A percentile compares a stretch with the other conserved stretches of the same genome.
Evolutionary conservation across 2,888 invertebrate species (phyloP).

Genomic region (Dynastes grantii): DNA sequence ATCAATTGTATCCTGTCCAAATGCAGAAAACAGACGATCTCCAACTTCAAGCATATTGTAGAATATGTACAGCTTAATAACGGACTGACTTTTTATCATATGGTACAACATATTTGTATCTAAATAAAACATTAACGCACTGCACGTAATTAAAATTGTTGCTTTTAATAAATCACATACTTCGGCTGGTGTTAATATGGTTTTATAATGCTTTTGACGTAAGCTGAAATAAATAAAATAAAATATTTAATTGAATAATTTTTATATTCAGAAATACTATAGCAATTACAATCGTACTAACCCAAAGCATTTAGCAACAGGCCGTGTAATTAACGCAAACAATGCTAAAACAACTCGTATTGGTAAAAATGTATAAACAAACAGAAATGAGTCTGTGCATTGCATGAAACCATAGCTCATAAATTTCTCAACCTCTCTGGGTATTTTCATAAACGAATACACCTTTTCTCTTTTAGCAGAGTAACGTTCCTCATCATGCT

Average conservation of each 20-base stretch:
- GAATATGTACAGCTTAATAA: slow-evolving; percentile 99
- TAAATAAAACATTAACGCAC: slow-evolving; percentile 89
- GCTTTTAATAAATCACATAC: slow-evolving; percentile 97
- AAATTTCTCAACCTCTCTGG: slow-evolving; percentile 92
- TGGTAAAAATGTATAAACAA: slow-evolving; percentile 97
- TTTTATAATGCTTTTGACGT: slow-evolving; percentile 70
- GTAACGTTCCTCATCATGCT: slow-evolving; percentile 96
- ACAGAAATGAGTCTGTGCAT: slow-evolving; percentile 97
- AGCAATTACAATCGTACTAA: slow-evolving; percentile 64
- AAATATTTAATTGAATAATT: not conserved
- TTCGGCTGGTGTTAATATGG: slow-evolving; percentile 88
- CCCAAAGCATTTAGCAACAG: slow-evolving; percentile 84
- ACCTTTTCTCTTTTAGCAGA: slow-evolving; percentile 95
- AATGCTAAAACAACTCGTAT: slow-evolving; percentile 91
- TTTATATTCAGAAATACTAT: too few species aligned
- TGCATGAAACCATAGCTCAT: slow-evolving; percentile 95
- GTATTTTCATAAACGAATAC: slow-evolving; percentile 97
- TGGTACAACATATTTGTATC: slow-evolving; percentile 99
- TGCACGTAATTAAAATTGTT: slow-evolving; percentile 87
- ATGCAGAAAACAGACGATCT: slow-evolving; percentile 95
- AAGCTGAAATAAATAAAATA: slow-evolving; percentile 57
- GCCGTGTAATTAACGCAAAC: slow-evolving; percentile 84
- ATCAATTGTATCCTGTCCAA: slow-evolving; percentile 98
- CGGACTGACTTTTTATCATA: slow-evolving; percentile 96
- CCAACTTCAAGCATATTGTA: slow-evolving; percentile 99